Evolutionary conservation across 1,140 invertebrate genomes (phyloP).

Genomic region (Meloidogyne hapla): DNA sequence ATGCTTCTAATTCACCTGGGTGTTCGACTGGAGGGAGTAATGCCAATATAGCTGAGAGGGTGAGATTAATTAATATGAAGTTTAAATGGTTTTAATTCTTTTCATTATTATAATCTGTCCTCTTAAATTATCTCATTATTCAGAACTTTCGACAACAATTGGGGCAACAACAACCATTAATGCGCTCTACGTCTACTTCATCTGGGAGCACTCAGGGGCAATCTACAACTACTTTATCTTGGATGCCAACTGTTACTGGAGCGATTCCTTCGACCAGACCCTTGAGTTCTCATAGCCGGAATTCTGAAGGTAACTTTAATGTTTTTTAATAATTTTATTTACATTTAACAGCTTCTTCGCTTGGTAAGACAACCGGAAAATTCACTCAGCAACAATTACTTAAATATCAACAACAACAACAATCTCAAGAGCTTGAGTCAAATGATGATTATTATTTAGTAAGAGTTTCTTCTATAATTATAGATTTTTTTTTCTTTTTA

Average conservation of each 20-base stretch:
- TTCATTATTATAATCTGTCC: background rate
- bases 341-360: background rate
- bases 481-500: background rate
- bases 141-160: background rate
- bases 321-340: background rate
- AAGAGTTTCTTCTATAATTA: background rate
- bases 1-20: slow-evolving; percentile 15
- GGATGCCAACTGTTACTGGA: background rate
- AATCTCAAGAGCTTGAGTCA: background rate
- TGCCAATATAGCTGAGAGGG: slow-evolving; percentile 20
- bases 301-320: slow-evolving; percentile 7
- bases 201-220: slow-evolving; percentile 2
- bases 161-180: background rate
- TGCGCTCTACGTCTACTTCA: slow-evolving; percentile 12
- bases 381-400: background rate
- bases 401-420: background rate
- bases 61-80: background rate
- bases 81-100: background rate
- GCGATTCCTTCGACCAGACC: background rate
- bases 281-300: slow-evolving; percentile 7
- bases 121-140: too few species aligned
- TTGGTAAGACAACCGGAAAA: slow-evolving; percentile 1
- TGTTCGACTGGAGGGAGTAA: slow-evolving; percentile 18
- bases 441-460: slow-evolving; percentile 26
- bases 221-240: background rate